These are phyloP conservation scores for Adineta ricciae DNA, from an alignment of 2,888 invertebrate species.

Conservation along the genomic window DNA sequence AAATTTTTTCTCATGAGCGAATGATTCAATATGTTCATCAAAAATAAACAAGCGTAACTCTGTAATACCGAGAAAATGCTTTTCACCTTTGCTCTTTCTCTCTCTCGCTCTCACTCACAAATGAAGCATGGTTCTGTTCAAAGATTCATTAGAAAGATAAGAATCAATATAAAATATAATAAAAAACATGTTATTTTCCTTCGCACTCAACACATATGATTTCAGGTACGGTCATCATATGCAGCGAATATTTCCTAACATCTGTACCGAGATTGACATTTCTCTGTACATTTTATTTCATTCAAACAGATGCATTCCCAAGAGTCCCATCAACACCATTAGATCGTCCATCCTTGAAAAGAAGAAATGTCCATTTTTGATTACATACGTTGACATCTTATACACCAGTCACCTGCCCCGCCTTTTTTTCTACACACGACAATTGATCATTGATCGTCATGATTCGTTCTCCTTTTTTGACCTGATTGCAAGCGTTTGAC, in stretches of 20 bases:
- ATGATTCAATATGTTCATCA: background rate
- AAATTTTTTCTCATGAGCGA: no score
- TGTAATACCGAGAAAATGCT: background rate
- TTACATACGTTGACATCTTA: background rate
- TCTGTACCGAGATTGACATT: background rate
- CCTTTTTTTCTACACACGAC: background rate
- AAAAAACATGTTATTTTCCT: background rate
- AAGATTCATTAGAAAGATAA: background rate
- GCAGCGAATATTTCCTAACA: background rate
- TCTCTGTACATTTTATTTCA: background rate
- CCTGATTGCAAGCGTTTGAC: background rate
- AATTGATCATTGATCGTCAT: background rate
- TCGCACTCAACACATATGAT: background rate
- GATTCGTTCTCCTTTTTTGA: no score
- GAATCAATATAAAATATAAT: background rate
- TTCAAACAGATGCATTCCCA: background rate
- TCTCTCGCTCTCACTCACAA: no score
- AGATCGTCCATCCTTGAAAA: background rate
- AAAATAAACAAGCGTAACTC: background rate
- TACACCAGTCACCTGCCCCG: background rate
- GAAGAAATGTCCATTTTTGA: conserved; percentile 4
- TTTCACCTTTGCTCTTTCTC: no score
- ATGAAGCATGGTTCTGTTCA: no score
- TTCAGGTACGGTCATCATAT: background rate
- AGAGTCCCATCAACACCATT: background rate